Conservation (phyloP, 23 tunicate species). For the Halocynthia aurantium region DNA sequence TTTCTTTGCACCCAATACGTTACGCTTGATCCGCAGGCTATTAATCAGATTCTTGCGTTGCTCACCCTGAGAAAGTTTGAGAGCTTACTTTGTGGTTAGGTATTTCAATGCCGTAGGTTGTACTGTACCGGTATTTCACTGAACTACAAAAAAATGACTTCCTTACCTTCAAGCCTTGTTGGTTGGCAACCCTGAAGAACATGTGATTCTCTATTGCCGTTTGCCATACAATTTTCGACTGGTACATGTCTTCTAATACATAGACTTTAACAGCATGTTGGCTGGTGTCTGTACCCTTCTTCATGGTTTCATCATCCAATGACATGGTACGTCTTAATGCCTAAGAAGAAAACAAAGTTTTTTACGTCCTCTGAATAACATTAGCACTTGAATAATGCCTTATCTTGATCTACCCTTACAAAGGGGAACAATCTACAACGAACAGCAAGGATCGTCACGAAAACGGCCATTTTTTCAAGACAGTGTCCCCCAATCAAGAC, state of each 20-base stretch:
- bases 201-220: slow-evolving; percentile 57
- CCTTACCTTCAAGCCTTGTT: slow-evolving; percentile 20
- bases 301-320: neutral
- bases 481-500: too few species aligned
- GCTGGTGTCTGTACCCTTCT: neutral
- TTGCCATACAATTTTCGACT: slow-evolving; percentile 68
- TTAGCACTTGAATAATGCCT: too few species aligned
- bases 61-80: neutral
- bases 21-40: slow-evolving; percentile 13
- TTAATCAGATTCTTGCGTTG: slow-evolving; percentile 8
- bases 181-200: slow-evolving; percentile 37
- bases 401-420: too few species aligned
- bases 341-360: neutral
- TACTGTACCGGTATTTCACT: too few species aligned
- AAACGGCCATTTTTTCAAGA: too few species aligned
- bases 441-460: too few species aligned
- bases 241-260: slow-evolving; percentile 32
- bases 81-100: too few species aligned
- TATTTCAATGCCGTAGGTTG: too few species aligned
- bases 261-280: slow-evolving; percentile 8
- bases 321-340: neutral
- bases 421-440: too few species aligned
- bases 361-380: too few species aligned
- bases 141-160: neutral
- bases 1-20: slow-evolving; percentile 14